Evolutionary conservation across 2,888 invertebrate genomes (phyloP), one percentile per base, ranked within the genome.

Genomic region (Brachynemurus nebulosus): DNA sequence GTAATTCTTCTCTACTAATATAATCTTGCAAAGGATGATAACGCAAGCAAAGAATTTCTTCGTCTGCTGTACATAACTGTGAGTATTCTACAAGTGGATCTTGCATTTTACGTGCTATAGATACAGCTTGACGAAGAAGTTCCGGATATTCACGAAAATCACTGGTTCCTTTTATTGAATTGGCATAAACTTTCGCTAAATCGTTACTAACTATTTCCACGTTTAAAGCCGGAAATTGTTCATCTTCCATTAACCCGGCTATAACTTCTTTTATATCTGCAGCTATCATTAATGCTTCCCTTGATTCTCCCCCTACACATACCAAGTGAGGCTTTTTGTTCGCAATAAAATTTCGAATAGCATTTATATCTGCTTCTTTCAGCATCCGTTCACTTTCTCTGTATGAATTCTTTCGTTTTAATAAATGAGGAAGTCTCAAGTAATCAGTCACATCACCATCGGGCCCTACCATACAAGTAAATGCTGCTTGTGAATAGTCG

Each of bases 81-180:
- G 93, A 88, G 62, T 90, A 95, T 63, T 98, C 98, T 49, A 95
- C 78, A 0, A 98, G 68, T 0, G 98, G 97, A 66, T 98, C 98
- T 65, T 97, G 93, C 57, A 96, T 68, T 47, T 89, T 73, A 17
- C 98, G 74, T 0, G 90, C 96, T 47, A 97, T 67, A 1, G 95
- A 96, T 44, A 96, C 80, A 0, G 97, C 93, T 66, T 97, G 90
- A 1, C 93, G 75, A 2, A 97, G 67, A 11, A 93, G 68, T 38
- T 81, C 78, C 0, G 97, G 97, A 65, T 93, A 96, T 58, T 96
- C 95, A 49, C 90, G 72, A 61, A 93, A 93, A 60, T 96, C 95
- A 25, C 76, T 63, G 70, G 74, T 66, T 36, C 91, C 90, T 57
- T 88, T 84, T 52, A 86, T 85, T 17, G 91, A 91, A 59, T 89